Percentiles rank a stretch among this genome's conserved stretches.
Conservation (phyloP, 2,797 vertebrate genomes). For the Myiotriccus ornatus region DNA sequence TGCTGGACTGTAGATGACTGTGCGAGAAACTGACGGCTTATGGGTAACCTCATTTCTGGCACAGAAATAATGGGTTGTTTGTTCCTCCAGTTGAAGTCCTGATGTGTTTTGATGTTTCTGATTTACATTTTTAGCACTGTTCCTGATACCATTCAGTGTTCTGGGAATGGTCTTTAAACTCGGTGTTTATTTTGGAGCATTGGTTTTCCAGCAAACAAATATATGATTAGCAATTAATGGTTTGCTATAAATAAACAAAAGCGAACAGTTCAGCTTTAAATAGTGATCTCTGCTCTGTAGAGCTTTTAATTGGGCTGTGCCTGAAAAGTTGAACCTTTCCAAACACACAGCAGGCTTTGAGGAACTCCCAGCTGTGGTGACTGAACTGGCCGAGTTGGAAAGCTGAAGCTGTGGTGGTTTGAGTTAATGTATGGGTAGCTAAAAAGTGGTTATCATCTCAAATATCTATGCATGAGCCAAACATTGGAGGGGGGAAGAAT, state of each 20-base stretch:
- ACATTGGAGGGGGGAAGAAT: not conserved
- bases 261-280: not conserved
- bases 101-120: conserved; percentile 61
- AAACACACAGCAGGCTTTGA: not conserved
- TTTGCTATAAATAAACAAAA: conserved; percentile 53
- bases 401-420: not conserved
- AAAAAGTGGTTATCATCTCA: not conserved
- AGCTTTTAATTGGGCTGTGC: not conserved
- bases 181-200: conserved; percentile 8
- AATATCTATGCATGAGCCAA: rapidly evolving
- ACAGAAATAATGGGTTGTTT: conserved; percentile 45
- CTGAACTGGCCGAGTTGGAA: not conserved
- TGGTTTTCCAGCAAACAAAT: conserved; percentile 37
- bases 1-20: conserved; percentile 20
- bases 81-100: conserved; percentile 16
- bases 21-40: not conserved
- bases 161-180: conserved; percentile 43
- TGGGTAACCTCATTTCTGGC: conserved; percentile 50
- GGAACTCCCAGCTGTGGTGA: not conserved
- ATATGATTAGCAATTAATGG: conserved; percentile 47
- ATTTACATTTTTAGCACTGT: conserved; percentile 34
- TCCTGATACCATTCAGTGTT: not conserved
- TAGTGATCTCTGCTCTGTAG: conserved; percentile 4
- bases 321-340: not conserved
- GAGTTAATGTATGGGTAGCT: not conserved